Base-by-base conservation (phyloP, 2,888 invertebrate genomes). In the Drosophila mayaguana region DNA sequence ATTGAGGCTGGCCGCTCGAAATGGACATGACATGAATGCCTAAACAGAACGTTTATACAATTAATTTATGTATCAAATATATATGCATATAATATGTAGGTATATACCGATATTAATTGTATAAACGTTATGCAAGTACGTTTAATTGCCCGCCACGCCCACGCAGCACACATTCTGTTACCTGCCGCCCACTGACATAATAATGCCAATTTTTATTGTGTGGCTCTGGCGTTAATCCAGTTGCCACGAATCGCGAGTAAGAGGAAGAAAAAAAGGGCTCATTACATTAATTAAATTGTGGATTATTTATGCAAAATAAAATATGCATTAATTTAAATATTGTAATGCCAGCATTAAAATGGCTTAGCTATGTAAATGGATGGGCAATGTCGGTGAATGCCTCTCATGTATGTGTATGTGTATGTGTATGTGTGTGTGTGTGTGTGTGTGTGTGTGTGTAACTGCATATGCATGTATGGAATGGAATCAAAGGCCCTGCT, bases 231-330 rank as follows among this genome's bases (percentile, higher is more conserved):
- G 70, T 84, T 81, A 81, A 84, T 77, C 77, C 85, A 72, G 73
- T 67, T 75, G 70, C 64, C 68, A 76, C 75, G 65, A 54, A 73
- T 60, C 74, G 77, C 71, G 68, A n/a, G 11, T 11, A 18, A 42
- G 11, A 4, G 11, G 18, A 42, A n/a, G 8, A n/a, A n/a, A n/a
- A 48, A 40, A 54, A 20, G 36, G 70, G 74, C 68, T 68, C 81
- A 70, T 80, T 69, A 72, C 72, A 80, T 82, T 85, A 87, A 87
- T 87, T 90, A 83, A 87, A 88, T 90, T 90, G 77, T 62, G 86
- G 89, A 78, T 87, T 87, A 90, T 79, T 73, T 67, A 73, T 78
- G 90, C 61, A 72, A 81, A 72, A 83, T 79, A 68, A 83, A 77
- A 72, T 80, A 71, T 71, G 81, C 71, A 72, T 88, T 72, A 55